Evolutionary conservation across 2,113 vertebrate genomes (phyloP).

Genomic region (Probosciger aterrimus): DNA sequence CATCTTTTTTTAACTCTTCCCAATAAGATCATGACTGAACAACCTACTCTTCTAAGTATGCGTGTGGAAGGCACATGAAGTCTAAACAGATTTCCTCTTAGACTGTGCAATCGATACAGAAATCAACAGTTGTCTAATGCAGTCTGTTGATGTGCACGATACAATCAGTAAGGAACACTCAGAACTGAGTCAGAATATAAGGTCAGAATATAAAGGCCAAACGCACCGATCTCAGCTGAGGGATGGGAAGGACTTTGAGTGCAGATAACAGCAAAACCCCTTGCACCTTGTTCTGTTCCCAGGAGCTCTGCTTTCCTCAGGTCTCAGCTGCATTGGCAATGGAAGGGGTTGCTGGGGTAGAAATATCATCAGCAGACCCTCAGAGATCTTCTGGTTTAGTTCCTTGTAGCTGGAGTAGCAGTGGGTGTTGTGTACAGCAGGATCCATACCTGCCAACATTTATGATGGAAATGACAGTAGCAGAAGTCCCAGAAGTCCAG

Average conservation of each 20-base stretch:
- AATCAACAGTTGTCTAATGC: neutral
- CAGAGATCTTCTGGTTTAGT: neutral
- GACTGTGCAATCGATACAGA: neutral
- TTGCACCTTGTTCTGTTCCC: neutral
- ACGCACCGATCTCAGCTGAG: rapidly evolving
- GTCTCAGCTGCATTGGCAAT: neutral
- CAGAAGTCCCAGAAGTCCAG: neutral
- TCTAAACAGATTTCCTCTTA: neutral
- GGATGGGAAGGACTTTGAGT: too few species aligned
- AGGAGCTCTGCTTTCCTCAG: neutral
- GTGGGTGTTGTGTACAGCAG: neutral
- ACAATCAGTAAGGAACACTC: rapidly evolving
- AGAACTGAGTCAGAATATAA: neutral
- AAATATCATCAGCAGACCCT: neutral
- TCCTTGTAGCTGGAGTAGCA: neutral
- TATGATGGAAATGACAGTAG: neutral
- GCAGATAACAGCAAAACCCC: neutral
- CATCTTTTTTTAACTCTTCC: neutral
- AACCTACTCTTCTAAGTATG: neutral
- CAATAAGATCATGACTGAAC: neutral
- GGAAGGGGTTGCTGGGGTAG: neutral
- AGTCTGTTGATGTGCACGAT: neutral
- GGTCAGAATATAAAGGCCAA: neutral
- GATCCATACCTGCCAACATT: rapidly evolving
- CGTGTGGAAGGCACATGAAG: neutral